These are phyloP conservation scores for Rhynchophorus ferrugineus DNA, from an alignment of 1,140 invertebrate species.

Conservation along the genomic window DNA sequence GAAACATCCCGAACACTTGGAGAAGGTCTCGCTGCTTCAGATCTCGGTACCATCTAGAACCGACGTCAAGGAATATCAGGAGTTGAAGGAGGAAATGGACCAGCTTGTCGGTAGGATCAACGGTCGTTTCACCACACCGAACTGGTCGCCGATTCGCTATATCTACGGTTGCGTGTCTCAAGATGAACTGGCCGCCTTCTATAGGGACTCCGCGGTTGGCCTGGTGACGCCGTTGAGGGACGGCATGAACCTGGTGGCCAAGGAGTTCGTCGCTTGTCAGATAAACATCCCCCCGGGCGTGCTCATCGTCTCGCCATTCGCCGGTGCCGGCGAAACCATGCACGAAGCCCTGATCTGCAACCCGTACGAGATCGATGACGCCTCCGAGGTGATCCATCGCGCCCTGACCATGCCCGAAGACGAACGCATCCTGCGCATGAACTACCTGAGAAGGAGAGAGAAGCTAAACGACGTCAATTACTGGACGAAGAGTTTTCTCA, in stretches of 20 bases:
- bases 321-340: slow-evolving; percentile 86
- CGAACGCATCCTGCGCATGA: slow-evolving; percentile 79
- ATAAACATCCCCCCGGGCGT: slow-evolving; percentile 81
- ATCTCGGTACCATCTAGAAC: slow-evolving; percentile 84
- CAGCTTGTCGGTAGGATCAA: slow-evolving; percentile 82
- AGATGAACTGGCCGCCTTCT: slow-evolving; percentile 76
- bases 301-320: slow-evolving; percentile 82
- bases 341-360: slow-evolving; percentile 80
- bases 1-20: slow-evolving; percentile 78
- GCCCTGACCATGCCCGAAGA: slow-evolving; percentile 86
- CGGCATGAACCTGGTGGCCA: slow-evolving; percentile 90
- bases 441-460: slow-evolving; percentile 71
- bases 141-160: slow-evolving; percentile 86
- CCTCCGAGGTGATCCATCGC: slow-evolving; percentile 73
- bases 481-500: slow-evolving; percentile 83
- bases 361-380: slow-evolving; percentile 81
- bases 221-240: slow-evolving; percentile 80
- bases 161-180: slow-evolving; percentile 84
- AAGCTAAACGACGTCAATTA: slow-evolving; percentile 77
- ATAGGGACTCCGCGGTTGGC: slow-evolving; percentile 76
- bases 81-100: slow-evolving; percentile 85
- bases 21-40: slow-evolving; percentile 74
- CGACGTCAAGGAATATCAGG: slow-evolving; percentile 85
- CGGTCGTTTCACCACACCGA: slow-evolving; percentile 77
- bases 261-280: slow-evolving; percentile 89